phyloP scores from a whole-genome alignment of 92 coral and sea anemone genomes.

The Pocillopora meandrina region DNA sequence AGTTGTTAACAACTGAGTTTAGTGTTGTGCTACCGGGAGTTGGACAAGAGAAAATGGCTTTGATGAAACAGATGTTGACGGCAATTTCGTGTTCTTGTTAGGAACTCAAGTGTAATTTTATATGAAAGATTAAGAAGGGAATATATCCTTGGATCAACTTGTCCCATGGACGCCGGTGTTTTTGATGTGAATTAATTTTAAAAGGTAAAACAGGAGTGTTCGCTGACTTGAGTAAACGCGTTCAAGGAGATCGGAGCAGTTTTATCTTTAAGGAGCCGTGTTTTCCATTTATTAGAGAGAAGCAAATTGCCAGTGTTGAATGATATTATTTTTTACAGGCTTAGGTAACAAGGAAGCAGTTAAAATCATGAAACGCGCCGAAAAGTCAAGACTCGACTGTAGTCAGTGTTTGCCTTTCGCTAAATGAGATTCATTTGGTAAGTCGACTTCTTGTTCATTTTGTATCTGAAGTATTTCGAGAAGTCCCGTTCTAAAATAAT shows the following conservation, averaged over 20 bases:
- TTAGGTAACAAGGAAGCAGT: background rate
- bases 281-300: no score
- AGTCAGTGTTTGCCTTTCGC: background rate
- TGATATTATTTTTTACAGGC: background rate
- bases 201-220: no score
- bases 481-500: background rate
- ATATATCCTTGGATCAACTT: background rate
- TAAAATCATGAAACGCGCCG: background rate
- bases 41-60: background rate
- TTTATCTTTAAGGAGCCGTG: no score
- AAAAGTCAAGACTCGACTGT: background rate
- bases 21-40: background rate
- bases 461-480: background rate
- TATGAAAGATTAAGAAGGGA: background rate
- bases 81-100: background rate
- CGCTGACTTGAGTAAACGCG: no score
- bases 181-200: no score
- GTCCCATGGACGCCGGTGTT: background rate
- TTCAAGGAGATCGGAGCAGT: no score
- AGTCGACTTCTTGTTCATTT: conserved; percentile 11
- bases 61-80: conserved; percentile 1
- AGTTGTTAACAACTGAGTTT: conserved; percentile 3
- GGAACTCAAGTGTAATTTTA: conserved; percentile 9
- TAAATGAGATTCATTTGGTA: background rate
- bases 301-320: background rate